Conservation (phyloP, 1,140 invertebrate genomes). For the Dysdera silvatica region DNA sequence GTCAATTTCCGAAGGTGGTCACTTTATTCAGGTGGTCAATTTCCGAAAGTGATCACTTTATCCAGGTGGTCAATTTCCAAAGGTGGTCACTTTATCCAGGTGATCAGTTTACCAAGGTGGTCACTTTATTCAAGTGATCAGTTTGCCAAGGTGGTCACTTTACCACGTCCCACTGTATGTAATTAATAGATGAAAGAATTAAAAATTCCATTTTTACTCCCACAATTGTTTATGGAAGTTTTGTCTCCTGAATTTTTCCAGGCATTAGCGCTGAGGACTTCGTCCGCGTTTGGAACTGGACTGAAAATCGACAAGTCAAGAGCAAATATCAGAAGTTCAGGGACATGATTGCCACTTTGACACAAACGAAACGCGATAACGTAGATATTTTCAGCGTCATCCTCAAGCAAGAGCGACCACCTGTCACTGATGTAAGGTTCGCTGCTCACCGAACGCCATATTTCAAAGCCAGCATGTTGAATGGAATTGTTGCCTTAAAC, state of each 20-base stretch:
- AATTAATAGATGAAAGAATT: too few species aligned
- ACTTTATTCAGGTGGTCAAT: too few species aligned
- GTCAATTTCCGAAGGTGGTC: too few species aligned
- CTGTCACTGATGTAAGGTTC: slow-evolving; percentile 85
- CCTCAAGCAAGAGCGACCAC: slow-evolving; percentile 66
- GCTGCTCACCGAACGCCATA: slow-evolving; percentile 92
- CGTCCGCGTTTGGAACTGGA: slow-evolving; percentile 84
- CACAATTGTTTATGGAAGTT: neutral
- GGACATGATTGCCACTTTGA: slow-evolving; percentile 69
- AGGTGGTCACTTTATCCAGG: too few species aligned
- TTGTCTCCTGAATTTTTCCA: neutral
- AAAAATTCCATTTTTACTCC: neutral
- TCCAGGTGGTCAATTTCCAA: too few species aligned
- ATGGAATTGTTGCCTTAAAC: slow-evolving; percentile 87
- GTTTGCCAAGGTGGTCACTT: too few species aligned
- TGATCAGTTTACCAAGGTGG: too few species aligned
- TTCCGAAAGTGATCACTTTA: too few species aligned
- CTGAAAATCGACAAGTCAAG: slow-evolving; percentile 66
- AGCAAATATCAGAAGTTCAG: slow-evolving; percentile 82
- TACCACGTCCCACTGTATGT: too few species aligned
- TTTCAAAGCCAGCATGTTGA: slow-evolving; percentile 85
- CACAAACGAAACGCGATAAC: slow-evolving; percentile 74
- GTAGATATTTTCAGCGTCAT: slow-evolving; percentile 95
- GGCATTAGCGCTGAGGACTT: slow-evolving; percentile 53
- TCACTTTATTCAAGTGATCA: too few species aligned